phyloP scores from a whole-genome alignment of 1,140 invertebrate genomes.

The Kradibia gibbosae region DNA sequence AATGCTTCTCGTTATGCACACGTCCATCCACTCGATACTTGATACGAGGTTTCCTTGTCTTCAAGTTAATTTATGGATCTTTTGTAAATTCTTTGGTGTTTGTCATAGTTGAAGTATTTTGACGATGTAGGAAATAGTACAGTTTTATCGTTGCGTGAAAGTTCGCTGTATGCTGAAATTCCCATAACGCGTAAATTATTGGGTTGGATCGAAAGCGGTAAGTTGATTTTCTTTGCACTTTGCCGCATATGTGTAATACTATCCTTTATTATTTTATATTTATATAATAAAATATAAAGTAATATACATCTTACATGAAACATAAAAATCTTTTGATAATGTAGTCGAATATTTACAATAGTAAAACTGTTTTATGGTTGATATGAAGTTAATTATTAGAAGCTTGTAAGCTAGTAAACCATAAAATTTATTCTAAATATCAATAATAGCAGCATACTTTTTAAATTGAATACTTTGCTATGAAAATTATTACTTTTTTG shows the following conservation, averaged over 20 bases:
- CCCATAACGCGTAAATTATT: conserved; percentile 42
- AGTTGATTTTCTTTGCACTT: conserved; percentile 47
- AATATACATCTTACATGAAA: background rate
- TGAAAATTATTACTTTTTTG: too few species aligned
- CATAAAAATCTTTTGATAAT: background rate
- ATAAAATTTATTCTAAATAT: too few species aligned
- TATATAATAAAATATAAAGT: background rate
- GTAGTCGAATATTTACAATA: background rate
- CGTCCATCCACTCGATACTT: background rate
- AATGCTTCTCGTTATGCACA: background rate
- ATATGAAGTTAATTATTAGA: too few species aligned
- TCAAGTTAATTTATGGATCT: conserved; percentile 14
- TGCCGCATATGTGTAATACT: conserved; percentile 43
- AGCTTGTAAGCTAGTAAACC: too few species aligned
- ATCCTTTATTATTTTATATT: background rate
- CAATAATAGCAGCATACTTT: too few species aligned
- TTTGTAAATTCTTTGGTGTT: conserved; percentile 13
- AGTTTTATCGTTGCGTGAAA: conserved; percentile 20
- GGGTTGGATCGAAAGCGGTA: conserved; percentile 44
- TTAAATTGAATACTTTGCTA: too few species aligned
- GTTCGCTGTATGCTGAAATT: conserved; percentile 47
- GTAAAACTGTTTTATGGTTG: too few species aligned
- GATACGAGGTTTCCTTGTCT: background rate
- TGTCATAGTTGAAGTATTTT: conserved; percentile 9
- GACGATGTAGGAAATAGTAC: conserved; percentile 10